Percentiles rank a stretch among this genome's conserved stretches.
Conservation (phyloP, 1,140 invertebrate species). For the Drosophila nikananu region DNA sequence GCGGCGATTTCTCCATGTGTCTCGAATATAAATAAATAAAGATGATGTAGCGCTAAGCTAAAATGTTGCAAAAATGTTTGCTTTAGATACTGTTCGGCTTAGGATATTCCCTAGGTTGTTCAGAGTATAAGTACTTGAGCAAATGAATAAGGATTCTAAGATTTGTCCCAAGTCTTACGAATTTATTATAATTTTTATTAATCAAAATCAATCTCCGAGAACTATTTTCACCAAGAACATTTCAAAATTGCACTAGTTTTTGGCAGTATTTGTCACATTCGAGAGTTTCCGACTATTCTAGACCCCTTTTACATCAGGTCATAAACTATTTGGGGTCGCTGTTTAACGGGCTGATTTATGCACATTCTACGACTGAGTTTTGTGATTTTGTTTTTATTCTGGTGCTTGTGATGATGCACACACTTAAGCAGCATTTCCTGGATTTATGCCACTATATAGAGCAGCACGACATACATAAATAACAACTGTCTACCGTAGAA, state of each 20-base stretch:
- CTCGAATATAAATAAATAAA: constrained; percentile 32
- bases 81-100: constrained; percentile 13
- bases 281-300: not conserved
- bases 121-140: not conserved
- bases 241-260: constrained; percentile 12
- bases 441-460: constrained; percentile 41
- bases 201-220: no score
- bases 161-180: no score
- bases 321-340: constrained; percentile 45
- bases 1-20: constrained; percentile 17
- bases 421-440: constrained; percentile 37
- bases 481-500: constrained; percentile 17
- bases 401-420: constrained; percentile 22
- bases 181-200: no score
- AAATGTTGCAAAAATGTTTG: constrained; percentile 36
- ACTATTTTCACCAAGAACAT: constrained; percentile 7
- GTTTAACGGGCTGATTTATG: constrained; percentile 55
- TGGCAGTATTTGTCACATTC: not conserved
- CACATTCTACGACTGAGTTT: constrained; percentile 47
- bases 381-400: constrained; percentile 18
- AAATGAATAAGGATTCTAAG: no score
- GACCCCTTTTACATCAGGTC: constrained; percentile 8
- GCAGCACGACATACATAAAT: constrained; percentile 54
- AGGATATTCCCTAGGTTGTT: constrained; percentile 9
- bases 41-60: constrained; percentile 18